Evolutionary conservation across 2,888 invertebrate genomes (phyloP).

Genomic region (Branchipolynoe longqiensis): DNA sequence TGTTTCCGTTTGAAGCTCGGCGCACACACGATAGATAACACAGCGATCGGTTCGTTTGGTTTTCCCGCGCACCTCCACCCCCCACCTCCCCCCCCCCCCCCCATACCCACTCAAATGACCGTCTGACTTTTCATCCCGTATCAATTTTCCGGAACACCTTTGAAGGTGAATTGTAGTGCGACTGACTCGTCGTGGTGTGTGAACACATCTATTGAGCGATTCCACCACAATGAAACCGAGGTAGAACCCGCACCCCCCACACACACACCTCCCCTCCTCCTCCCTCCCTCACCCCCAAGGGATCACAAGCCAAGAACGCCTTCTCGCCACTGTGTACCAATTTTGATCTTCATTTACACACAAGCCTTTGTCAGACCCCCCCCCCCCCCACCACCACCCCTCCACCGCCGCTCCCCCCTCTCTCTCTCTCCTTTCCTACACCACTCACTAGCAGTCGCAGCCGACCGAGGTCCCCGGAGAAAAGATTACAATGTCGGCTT

Average conservation of each 20-base stretch:
- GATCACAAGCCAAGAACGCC: slow-evolving; percentile 12
- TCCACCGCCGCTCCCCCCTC: no score
- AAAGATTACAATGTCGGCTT: slow-evolving; percentile 27
- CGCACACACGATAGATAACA: slow-evolving; percentile 32
- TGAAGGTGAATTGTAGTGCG: slow-evolving; percentile 39
- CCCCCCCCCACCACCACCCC: not conserved
- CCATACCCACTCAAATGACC: slow-evolving; percentile 23
- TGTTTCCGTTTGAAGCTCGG: slow-evolving; percentile 19
- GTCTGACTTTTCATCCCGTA: slow-evolving; percentile 38
- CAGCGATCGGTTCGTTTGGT: not conserved
- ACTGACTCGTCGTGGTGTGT: slow-evolving; percentile 16
- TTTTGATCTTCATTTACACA: slow-evolving; percentile 45
- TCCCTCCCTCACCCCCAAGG: no score
- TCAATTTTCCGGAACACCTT: slow-evolving; percentile 41
- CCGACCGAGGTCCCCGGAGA: not conserved
- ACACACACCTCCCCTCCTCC: no score
- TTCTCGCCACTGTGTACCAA: not conserved
- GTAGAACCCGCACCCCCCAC: not conserved
- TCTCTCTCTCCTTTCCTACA: not conserved
- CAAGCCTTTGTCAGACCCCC: slow-evolving; percentile 11
- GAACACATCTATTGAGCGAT: slow-evolving; percentile 31
- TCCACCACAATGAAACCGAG: slow-evolving; percentile 18
- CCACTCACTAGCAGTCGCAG: no score
- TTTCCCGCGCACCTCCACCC: no score
- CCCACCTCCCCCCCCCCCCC: no score